These are phyloP conservation scores for Tinea semifulvella DNA, from an alignment of 2,888 invertebrate species.

Conservation along the genomic window DNA sequence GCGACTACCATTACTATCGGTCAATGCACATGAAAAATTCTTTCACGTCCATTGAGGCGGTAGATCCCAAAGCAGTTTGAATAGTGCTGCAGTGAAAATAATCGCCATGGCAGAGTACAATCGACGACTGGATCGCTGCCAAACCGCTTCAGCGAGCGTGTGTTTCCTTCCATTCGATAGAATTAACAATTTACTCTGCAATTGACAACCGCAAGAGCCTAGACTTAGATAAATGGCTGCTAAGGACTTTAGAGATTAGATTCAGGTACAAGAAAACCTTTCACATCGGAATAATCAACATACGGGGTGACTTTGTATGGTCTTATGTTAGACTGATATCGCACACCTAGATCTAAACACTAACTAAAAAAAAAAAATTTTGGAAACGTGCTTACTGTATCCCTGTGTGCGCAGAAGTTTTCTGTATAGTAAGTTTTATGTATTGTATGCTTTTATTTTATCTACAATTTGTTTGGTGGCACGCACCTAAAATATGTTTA, in stretches of 20 bases:
- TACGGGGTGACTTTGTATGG: no score
- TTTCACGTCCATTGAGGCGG: constrained; percentile 41
- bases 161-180: constrained; percentile 50
- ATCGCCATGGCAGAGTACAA: constrained; percentile 50
- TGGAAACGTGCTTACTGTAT: no score
- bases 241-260: background rate
- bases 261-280: no score
- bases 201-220: constrained; percentile 15
- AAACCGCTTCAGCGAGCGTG: constrained; percentile 32
- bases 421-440: no score
- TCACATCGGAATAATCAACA: no score
- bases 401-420: no score
- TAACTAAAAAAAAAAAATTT: no score
- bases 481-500: no score
- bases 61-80: constrained; percentile 39
- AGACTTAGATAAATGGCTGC: background rate
- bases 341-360: no score
- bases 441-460: no score
- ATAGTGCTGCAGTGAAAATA: constrained; percentile 47
- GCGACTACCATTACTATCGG: constrained; percentile 39
- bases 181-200: constrained; percentile 49
- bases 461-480: no score
- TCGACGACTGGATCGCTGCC: constrained; percentile 53
- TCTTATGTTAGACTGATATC: no score
- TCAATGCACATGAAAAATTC: constrained; percentile 40